phyloP scores from a whole-genome alignment of 1,140 invertebrate genomes.

The Macrotrachela quadricornifera region DNA sequence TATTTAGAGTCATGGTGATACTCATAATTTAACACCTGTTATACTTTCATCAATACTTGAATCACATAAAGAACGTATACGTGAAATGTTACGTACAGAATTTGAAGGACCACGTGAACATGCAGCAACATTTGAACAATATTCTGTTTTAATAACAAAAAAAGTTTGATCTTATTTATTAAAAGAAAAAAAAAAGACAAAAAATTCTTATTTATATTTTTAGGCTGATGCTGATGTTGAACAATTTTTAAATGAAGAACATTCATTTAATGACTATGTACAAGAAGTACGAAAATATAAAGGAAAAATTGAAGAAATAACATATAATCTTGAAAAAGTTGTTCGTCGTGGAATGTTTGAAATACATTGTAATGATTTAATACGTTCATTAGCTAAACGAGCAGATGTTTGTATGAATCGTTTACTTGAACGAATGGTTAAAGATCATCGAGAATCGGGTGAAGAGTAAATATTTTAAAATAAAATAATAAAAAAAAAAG shows the following conservation, averaged over 20 bases:
- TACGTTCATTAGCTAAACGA: constrained; percentile 43
- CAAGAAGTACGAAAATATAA: constrained; percentile 26
- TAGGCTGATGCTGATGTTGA: constrained; percentile 39
- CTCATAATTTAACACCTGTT: constrained; percentile 17
- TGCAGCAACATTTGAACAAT: constrained; percentile 40
- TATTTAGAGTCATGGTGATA: neutral
- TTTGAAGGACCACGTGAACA: constrained; percentile 22
- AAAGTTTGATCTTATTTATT: constrained; percentile 30
- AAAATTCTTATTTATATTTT: neutral
- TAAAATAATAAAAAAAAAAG: neutral
- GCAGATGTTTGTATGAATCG: constrained; percentile 47
- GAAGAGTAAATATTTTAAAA: constrained; percentile 40
- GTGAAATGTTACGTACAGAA: constrained; percentile 20
- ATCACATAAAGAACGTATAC: constrained; percentile 18
- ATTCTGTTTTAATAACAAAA: constrained; percentile 52
- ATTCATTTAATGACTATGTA: constrained; percentile 26
- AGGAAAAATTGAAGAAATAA: constrained; percentile 24
- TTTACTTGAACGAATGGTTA: constrained; percentile 47
- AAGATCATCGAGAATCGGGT: constrained; percentile 53
- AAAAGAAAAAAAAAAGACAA: no score
- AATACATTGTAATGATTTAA: constrained; percentile 56
- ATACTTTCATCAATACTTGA: constrained; percentile 26
- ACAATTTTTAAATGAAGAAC: constrained; percentile 39
- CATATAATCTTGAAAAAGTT: constrained; percentile 24
- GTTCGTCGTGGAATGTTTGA: constrained; percentile 61